Base-by-base conservation (phyloP, 2,888 invertebrate species). In the Drosophila koepferae region DNA sequence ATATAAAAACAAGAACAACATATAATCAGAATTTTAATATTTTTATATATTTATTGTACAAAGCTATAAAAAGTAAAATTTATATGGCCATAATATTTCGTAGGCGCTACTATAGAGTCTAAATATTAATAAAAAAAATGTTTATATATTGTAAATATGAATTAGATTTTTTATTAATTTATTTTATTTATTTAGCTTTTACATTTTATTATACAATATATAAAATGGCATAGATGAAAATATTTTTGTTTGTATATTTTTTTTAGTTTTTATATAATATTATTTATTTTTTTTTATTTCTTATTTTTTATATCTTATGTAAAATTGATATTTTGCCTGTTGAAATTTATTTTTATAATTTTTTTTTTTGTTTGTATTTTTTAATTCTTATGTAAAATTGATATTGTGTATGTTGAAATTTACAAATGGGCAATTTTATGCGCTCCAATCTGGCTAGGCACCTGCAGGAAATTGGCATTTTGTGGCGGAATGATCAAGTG, bases 401-500 rank as follows among this genome's bases (percentile, higher is more conserved):
- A 18, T 36, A 36, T 36, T 53, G 10, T 36, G 14, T 1, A 8
- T 20, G 16, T 48, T 18, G 2, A n/a, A 56, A 36, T 61, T 46
- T 81, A 91, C 74, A 91, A 69, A 56, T 91, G 91, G 40, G 89
- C 89, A 58, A 90, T 74, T 67, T 82, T 86, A 56, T 80, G 83
- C 3, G 77, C 43, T 44, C 79, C 72, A 7, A 86, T 80, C 44
- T 81, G 79, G 36, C 77, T 79, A 62, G 92, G 92, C 56, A 92
- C 90, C 70, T 91, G 91, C 53, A 91, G 63, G 63, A 82, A 91
- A 18, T 91, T 92, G 8, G 91, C 73, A 70, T 91, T 91, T 63
- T 91, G 92, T n/a, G 91, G 91, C 40, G 92, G 92, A 66, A 91
- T 91, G 41, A 91, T 79, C 74, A 91, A 71, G 46, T 91, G 91